A percentile compares a stretch with the other conserved stretches of the same genome.
phyloP scores from a whole-genome alignment of 2,113 vertebrate species.

The Lepisosteus osseus region DNA sequence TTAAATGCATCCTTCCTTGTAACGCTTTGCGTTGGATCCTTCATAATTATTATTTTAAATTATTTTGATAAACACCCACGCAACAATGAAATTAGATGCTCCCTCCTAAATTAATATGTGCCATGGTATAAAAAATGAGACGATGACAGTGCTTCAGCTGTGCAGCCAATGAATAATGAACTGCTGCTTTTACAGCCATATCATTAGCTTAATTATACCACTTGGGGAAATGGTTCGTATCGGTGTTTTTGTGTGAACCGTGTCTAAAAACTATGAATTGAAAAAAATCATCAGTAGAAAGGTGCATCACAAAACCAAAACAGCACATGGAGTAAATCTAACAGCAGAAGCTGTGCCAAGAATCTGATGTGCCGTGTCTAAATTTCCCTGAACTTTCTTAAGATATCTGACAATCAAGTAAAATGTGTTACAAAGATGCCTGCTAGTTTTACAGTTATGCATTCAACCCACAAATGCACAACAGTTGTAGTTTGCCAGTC shows the following conservation, averaged over 20 bases:
- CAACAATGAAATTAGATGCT: neutral
- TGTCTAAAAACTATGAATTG: neutral
- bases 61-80: neutral
- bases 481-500: too few relatives aligned
- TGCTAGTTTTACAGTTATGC: too few relatives aligned
- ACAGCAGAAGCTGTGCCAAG: neutral
- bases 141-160: neutral
- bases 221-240: slow-evolving; percentile 1
- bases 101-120: neutral
- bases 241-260: neutral
- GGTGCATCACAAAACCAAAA: neutral
- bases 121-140: neutral
- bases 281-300: neutral
- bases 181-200: neutral
- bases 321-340: neutral
- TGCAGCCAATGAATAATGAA: neutral
- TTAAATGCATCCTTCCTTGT: too few relatives aligned
- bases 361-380: neutral
- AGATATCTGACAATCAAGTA: too few relatives aligned
- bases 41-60: neutral
- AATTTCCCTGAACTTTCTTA: too few relatives aligned
- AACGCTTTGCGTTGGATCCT: too few relatives aligned
- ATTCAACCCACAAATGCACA: too few relatives aligned
- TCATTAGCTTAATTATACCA: slow-evolving; percentile 15
- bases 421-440: too few relatives aligned